These are phyloP conservation scores for Chiridota heheva DNA, from an alignment of 35 echinoderm and acorn worm species.

Conservation along the genomic window DNA sequence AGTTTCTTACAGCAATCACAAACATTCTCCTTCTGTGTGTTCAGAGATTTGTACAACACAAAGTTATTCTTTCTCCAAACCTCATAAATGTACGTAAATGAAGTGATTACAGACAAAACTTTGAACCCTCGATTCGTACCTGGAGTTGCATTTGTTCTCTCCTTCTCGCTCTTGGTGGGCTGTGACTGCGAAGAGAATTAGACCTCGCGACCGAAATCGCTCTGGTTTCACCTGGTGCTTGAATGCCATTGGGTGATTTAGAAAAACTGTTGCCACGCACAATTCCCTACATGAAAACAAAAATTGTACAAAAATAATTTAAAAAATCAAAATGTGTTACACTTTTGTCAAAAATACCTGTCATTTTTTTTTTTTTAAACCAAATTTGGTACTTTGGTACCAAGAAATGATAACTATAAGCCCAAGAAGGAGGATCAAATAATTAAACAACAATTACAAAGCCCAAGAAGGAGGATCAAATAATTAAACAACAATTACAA, in stretches of 20 bases:
- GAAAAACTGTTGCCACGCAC: conserved; percentile 70
- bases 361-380: no score
- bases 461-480: not conserved
- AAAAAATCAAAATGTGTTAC: not conserved
- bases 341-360: no score
- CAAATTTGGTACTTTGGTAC: no score
- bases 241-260: conserved; percentile 41
- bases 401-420: no score
- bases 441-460: not conserved
- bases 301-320: conserved; percentile 19
- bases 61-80: no score
- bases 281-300: conserved; percentile 64
- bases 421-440: not conserved
- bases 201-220: conserved; percentile 90
- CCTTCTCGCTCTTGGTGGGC: conserved; percentile 55
- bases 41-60: no score
- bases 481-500: not conserved
- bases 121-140: no score
- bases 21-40: no score
- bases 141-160: conserved; percentile 48
- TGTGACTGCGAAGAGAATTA: conserved; percentile 82
- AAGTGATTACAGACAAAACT: no score
- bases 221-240: conserved; percentile 14
- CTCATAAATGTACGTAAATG: no score
- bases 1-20: no score